A percentile compares a stretch with the other conserved stretches of the same genome.
phyloP scores from a whole-genome alignment of 2,888 invertebrate species.

The Eilema sororculum region DNA sequence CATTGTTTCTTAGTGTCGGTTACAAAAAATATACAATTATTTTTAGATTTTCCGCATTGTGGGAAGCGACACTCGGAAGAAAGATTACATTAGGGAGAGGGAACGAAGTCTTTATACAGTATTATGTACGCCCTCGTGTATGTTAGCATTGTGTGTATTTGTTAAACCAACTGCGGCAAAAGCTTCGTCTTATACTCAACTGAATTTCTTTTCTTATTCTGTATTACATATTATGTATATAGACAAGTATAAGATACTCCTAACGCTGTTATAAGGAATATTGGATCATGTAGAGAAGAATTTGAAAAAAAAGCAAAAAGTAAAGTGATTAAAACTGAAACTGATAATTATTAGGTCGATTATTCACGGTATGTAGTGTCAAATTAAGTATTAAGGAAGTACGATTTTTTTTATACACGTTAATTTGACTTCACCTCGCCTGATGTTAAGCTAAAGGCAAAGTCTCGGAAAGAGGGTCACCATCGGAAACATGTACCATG shows the following conservation, averaged over 20 bases:
- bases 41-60: slow-evolving; percentile 18
- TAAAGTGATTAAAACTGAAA: neutral
- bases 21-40: slow-evolving; percentile 21
- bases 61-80: slow-evolving; percentile 14
- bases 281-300: neutral
- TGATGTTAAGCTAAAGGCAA: too few species aligned
- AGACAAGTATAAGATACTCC: neutral
- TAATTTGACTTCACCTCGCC: too few species aligned
- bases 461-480: too few species aligned
- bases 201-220: neutral
- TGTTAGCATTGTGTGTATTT: slow-evolving; percentile 10
- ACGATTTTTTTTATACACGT: too few species aligned
- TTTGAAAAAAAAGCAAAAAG: neutral
- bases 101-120: slow-evolving; percentile 11
- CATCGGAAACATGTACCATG: too few species aligned
- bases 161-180: slow-evolving; percentile 14
- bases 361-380: neutral
- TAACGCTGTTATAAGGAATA: neutral
- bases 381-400: too few species aligned
- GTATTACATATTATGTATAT: neutral
- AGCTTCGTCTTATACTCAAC: neutral
- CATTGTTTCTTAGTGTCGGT: slow-evolving; percentile 13
- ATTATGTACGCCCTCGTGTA: slow-evolving; percentile 14
- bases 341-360: neutral
- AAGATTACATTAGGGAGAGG: slow-evolving; percentile 15